Percentiles rank a stretch among this genome's conserved stretches.
phyloP scores from a whole-genome alignment of 1,140 invertebrate species.

The Calliphora vicina region DNA sequence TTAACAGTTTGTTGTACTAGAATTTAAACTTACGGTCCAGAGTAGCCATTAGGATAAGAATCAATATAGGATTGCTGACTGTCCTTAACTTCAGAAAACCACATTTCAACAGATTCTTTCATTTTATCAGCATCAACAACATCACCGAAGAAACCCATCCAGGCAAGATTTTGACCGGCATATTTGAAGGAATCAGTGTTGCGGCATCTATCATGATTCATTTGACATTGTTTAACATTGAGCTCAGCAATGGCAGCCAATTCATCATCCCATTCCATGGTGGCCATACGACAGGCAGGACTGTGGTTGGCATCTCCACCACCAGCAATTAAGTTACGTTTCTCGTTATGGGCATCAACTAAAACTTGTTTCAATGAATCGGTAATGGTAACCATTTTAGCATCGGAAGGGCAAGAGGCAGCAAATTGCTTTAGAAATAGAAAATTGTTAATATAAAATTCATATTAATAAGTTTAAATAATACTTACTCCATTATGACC shows the following conservation, averaged over 20 bases:
- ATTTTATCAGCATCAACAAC: neutral
- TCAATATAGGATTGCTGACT: neutral
- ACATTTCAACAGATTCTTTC: conserved; percentile 12
- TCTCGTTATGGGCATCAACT: conserved; percentile 44
- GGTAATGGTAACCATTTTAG: conserved; percentile 38
- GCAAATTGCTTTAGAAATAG: conserved; percentile 7
- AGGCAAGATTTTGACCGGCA: conserved; percentile 58
- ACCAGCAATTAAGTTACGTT: conserved; percentile 52
- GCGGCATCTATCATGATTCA: conserved; percentile 53
- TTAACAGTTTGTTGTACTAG: neutral
- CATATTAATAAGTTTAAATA: neutral
- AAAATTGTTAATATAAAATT: neutral
- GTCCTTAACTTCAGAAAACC: conserved; percentile 39
- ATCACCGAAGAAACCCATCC: conserved; percentile 44
- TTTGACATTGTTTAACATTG: conserved; percentile 51
- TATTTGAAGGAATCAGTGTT: conserved; percentile 52
- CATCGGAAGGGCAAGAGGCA: conserved; percentile 44
- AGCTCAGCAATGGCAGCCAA: conserved; percentile 50
- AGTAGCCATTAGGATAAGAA: neutral
- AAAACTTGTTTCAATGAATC: conserved; percentile 42
- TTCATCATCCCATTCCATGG: conserved; percentile 56
- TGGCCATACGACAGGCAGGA: conserved; percentile 55
- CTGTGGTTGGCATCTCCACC: conserved; percentile 43
- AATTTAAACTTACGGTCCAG: conserved; percentile 10
- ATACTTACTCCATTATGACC: neutral